Evolutionary conservation across 1,140 invertebrate species (phyloP).

Genomic region (Phenacoccus solenopsis): DNA sequence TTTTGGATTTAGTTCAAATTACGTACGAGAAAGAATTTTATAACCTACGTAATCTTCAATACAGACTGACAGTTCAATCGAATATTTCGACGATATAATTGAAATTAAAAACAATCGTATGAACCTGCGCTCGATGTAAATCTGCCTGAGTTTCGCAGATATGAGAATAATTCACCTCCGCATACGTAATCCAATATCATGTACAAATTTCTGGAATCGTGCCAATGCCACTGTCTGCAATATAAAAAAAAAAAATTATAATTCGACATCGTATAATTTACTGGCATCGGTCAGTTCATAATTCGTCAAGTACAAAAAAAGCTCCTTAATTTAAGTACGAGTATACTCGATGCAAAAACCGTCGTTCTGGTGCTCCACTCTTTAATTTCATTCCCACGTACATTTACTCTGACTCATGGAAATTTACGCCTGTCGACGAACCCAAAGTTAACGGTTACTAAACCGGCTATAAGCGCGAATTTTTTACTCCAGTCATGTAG

Average conservation of each 20-base stretch:
- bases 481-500: too few species aligned
- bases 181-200: conserved; percentile 90
- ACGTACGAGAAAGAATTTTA: too few species aligned
- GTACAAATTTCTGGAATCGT: conserved; percentile 78
- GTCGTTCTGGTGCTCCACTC: background rate
- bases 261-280: too few species aligned
- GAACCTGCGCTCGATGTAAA: conserved; percentile 72
- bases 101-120: conserved; percentile 19
- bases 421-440: background rate
- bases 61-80: too few species aligned
- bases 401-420: background rate
- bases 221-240: conserved; percentile 75
- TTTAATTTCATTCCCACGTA: background rate
- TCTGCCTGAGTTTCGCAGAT: conserved; percentile 79
- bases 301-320: too few species aligned
- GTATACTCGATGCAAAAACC: background rate
- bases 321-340: too few species aligned
- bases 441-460: background rate
- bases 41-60: too few species aligned
- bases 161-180: conserved; percentile 91
- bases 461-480: too few species aligned
- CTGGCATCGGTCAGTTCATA: too few species aligned
- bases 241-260: conserved; percentile 25
- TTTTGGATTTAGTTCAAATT: too few species aligned
- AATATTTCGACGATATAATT: too few species aligned